Evolutionary conservation across 2,113 vertebrate genomes (phyloP), one percentile per base, ranked within the genome.

Genomic region (Alouatta palliata): DNA sequence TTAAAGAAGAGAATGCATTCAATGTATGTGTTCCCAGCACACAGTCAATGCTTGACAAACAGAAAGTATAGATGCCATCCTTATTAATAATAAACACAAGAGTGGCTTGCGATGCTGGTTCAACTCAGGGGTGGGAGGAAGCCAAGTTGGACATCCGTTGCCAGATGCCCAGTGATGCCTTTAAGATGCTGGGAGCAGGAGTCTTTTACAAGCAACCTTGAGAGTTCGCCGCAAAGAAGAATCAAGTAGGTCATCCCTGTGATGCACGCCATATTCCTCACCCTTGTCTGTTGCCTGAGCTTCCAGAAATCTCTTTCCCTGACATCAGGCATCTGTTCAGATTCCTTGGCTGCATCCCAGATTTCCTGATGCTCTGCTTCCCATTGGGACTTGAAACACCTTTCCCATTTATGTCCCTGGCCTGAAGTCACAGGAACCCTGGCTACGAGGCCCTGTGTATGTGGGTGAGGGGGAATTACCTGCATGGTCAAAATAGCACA

Each of bases 211-310:
- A 77, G 68, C 23, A 61, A 87, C 16, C 32, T 30, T 54, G 21
- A 40, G 79, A 27, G 8, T 47, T 73, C 40, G 37, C 37, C 27
- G 37, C 54, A 80, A 27, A 73, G 32, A 30, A 79, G 73, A 86
- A 56, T 75, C 10, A 35, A 32, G 20, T 23, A 52, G 43, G 5
- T 58, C 35, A 27, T 25, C 10, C 49, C 3, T 1, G 9, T 13
- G 47, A n/a, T 0, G 1, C 4, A 1, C 1, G 20, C 52, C 45
- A 14, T 37, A 40, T 56, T 49, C 20, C 45, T 94, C n/a, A 21
- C 45, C 82, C 56, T 68, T 49, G 32, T 54, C n/a, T 5, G 61
- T 76, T 52, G 23, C 35, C 56, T 58, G 2, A 14, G 10, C 35
- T 81, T 52, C 73, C 73, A 86, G 75, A 90, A 64, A 43, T 14